Conservation (phyloP, 1,140 invertebrate genomes). For the Galleria mellonella region DNA sequence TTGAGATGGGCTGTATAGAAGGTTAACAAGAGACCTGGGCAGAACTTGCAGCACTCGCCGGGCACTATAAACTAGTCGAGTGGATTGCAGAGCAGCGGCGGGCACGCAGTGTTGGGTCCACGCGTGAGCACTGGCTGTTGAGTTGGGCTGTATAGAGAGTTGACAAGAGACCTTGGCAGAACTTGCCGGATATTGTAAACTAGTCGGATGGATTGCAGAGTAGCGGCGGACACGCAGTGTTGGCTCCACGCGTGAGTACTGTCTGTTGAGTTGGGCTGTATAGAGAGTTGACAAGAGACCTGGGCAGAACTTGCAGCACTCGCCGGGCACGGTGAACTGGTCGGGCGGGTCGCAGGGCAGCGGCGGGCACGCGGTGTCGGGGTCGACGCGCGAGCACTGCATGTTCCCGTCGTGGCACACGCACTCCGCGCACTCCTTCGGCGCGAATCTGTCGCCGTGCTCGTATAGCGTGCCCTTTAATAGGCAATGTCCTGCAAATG, state of each 20-base stretch:
- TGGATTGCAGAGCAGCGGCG: conserved; percentile 84
- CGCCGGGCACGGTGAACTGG: conserved; percentile 86
- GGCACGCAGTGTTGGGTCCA: conserved; percentile 85
- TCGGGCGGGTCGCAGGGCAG: conserved; percentile 85
- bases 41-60: conserved; percentile 93
- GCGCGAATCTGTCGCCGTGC: conserved; percentile 85
- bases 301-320: conserved; percentile 94
- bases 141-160: too few species aligned
- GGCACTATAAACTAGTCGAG: conserved; percentile 86
- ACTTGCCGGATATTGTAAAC: too few species aligned
- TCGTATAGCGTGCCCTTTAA: conserved; percentile 86
- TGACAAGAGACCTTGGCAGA: too few species aligned
- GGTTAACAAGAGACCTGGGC: conserved; percentile 78
- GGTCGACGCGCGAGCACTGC: conserved; percentile 84
- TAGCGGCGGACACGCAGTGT: too few species aligned
- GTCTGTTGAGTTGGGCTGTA: too few species aligned
- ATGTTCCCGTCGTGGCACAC: conserved; percentile 87
- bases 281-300: conserved; percentile 68
- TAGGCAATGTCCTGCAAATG: conserved; percentile 83
- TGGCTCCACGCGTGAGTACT: too few species aligned
- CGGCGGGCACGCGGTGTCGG: conserved; percentile 84
- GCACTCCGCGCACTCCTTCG: conserved; percentile 84
- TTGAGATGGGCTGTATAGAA: too few species aligned
- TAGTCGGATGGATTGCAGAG: too few species aligned
- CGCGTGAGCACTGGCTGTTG: conserved; percentile 84